These are phyloP conservation scores for Lycaena phlaeas DNA, from an alignment of 2,888 invertebrate species.

Conservation along the genomic window DNA sequence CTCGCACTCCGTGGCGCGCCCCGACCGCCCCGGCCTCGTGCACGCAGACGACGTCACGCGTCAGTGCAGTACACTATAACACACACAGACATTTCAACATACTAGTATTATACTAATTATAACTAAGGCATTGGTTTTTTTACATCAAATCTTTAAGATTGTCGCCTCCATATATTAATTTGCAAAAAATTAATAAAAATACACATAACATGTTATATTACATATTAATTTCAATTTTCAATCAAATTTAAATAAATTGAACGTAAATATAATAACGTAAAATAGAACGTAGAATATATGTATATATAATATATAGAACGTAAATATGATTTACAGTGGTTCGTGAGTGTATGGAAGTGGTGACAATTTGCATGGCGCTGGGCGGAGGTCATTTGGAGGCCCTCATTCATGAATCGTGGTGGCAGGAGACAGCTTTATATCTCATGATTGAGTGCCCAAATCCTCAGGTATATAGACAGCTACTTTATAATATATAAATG, in stretches of 20 bases:
- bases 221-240: no score
- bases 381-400: conserved; percentile 90
- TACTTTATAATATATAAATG: no score
- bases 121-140: no score
- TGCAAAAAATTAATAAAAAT: no score
- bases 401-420: conserved; percentile 85
- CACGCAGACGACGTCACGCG: conserved; percentile 78
- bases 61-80: conserved; percentile 32
- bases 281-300: no score
- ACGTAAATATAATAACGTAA: no score
- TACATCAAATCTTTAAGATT: background rate
- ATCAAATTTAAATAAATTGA: no score
- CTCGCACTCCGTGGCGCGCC: conserved; percentile 52
- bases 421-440: conserved; percentile 92
- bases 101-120: no score
- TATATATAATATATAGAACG: no score
- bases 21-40: conserved; percentile 43
- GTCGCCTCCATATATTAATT: no score
- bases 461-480: conserved; percentile 74
- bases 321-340: conserved; percentile 81
- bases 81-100: no score
- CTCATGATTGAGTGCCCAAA: conserved; percentile 88
- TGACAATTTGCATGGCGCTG: conserved; percentile 90
- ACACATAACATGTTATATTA: no score
- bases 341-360: conserved; percentile 93